Evolutionary conservation across 1,140 invertebrate species (phyloP).

Genomic region (Papilio machaon): DNA sequence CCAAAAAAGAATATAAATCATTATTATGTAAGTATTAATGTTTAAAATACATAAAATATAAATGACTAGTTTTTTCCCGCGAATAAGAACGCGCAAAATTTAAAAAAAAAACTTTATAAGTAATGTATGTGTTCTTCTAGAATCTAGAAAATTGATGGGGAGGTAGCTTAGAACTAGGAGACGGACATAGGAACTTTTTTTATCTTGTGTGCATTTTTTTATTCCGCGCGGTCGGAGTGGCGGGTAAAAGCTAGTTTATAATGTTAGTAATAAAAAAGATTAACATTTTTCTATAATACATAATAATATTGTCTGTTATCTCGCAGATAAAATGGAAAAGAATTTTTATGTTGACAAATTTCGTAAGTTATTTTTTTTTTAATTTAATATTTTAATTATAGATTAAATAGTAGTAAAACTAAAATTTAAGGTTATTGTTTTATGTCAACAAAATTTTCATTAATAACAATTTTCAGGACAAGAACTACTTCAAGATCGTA

Average conservation of each 20-base stretch:
- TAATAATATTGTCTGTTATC: neutral
- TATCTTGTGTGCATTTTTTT: no score
- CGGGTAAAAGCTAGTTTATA: no score
- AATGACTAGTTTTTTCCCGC: no score
- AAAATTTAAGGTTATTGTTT: neutral
- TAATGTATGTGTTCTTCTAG: no score
- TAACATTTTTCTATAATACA: neutral
- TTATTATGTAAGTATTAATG: neutral
- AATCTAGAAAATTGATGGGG: no score
- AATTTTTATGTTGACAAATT: constrained; percentile 22
- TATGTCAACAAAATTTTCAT: neutral
- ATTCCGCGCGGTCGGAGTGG: no score
- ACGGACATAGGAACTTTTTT: no score
- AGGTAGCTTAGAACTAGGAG: no score
- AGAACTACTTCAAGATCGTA: constrained; percentile 20
- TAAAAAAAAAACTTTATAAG: no score
- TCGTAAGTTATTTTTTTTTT: constrained; percentile 20
- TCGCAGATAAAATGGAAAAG: constrained; percentile 14
- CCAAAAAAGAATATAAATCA: neutral
- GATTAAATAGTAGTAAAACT: neutral
- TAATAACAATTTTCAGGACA: neutral
- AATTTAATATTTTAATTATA: no score
- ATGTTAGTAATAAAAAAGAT: neutral
- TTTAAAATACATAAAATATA: neutral
- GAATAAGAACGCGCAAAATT: no score